phyloP scores from a whole-genome alignment of 2,888 invertebrate genomes.

The Penaeus monodon region DNA sequence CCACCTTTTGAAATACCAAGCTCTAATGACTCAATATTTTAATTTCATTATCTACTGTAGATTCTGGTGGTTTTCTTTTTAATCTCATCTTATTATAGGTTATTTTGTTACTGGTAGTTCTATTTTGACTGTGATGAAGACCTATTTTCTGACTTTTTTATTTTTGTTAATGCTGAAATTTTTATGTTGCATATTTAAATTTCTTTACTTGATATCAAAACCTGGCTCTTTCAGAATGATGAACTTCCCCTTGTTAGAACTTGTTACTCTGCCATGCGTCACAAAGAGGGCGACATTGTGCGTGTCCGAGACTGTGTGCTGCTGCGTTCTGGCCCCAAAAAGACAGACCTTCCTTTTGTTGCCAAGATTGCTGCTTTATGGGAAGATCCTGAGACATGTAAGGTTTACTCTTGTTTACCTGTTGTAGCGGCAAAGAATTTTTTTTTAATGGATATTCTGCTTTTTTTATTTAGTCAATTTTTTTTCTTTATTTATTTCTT shows the following conservation, averaged over 20 bases:
- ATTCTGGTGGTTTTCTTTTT: no score
- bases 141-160: no score
- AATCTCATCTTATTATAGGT: no score
- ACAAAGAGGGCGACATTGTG: constrained; percentile 89
- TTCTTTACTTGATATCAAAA: not conserved
- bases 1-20: no score
- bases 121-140: no score
- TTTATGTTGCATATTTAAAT: not conserved
- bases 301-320: constrained; percentile 91
- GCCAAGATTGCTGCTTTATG: constrained; percentile 94
- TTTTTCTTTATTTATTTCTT: no score
- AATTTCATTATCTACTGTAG: no score
- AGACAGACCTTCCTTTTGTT: constrained; percentile 91
- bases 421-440: not conserved
- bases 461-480: not conserved
- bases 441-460: not conserved
- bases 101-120: no score
- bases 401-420: constrained; percentile 67
- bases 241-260: constrained; percentile 81
- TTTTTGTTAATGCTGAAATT: not conserved
- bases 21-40: no score
- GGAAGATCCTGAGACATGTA: constrained; percentile 94
- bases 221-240: constrained; percentile 76
- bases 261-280: constrained; percentile 92
- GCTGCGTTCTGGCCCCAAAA: constrained; percentile 84